phyloP scores from a whole-genome alignment of 2,888 invertebrate genomes.

The Pantelozetes paolii region DNA sequence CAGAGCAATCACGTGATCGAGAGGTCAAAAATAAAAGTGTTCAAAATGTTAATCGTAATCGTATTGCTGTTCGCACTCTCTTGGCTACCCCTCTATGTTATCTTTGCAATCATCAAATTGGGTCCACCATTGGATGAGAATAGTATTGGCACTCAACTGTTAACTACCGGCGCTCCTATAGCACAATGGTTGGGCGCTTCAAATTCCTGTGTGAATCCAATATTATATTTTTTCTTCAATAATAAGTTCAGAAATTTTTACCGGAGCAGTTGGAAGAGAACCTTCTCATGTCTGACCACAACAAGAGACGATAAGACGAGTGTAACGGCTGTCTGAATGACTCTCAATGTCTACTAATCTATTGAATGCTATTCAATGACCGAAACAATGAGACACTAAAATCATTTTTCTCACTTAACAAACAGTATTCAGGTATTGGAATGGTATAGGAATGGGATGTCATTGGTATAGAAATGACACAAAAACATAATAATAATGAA shows the following conservation, averaged over 20 bases:
- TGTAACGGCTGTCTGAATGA: conserved; percentile 25
- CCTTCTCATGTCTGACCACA: conserved; percentile 31
- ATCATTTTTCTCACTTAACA: background rate
- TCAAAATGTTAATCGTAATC: conserved; percentile 53
- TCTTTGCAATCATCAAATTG: conserved; percentile 50
- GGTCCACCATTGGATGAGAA: conserved; percentile 45
- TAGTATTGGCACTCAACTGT: conserved; percentile 43
- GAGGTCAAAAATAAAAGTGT: conserved; percentile 48
- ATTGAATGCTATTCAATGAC: background rate
- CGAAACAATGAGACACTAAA: background rate
- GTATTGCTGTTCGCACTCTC: conserved; percentile 53
- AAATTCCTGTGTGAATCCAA: conserved; percentile 91
- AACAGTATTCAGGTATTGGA: no score
- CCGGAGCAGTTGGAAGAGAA: conserved; percentile 36
- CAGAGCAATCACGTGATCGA: conserved; percentile 48
- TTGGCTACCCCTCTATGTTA: conserved; percentile 53
- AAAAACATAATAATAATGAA: background rate
- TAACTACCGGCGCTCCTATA: conserved; percentile 66
- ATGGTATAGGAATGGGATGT: background rate
- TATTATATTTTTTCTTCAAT: conserved; percentile 89
- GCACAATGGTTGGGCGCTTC: conserved; percentile 79
- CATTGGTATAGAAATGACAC: background rate
- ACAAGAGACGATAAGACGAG: conserved; percentile 27
- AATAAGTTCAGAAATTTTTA: conserved; percentile 68
- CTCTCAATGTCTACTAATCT: no score